These are phyloP conservation scores for Aradophagus sp. DNA, from an alignment of 1,140 invertebrate species.

Conservation along the genomic window DNA sequence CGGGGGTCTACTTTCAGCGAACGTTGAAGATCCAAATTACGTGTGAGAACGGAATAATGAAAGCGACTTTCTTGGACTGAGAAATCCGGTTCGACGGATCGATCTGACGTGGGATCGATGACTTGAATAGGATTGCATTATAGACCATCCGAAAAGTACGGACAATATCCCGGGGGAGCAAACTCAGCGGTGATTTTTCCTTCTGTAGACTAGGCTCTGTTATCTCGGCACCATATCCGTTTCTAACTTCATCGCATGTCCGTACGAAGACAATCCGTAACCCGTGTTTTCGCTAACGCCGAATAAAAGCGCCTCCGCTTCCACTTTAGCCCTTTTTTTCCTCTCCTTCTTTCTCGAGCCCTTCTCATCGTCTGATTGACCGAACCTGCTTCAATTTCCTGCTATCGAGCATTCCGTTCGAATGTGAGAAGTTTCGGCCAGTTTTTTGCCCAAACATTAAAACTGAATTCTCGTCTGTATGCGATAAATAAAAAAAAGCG, in stretches of 20 bases:
- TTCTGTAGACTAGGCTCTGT: slow-evolving; percentile 19
- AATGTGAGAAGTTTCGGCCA: slow-evolving; percentile 21
- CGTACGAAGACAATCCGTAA: slow-evolving; percentile 40
- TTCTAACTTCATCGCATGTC: slow-evolving; percentile 30
- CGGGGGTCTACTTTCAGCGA: slow-evolving; percentile 15
- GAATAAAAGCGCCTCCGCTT: slow-evolving; percentile 29
- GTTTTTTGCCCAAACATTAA: slow-evolving; percentile 44
- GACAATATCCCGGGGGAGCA: slow-evolving; percentile 54
- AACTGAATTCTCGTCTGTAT: slow-evolving; percentile 29
- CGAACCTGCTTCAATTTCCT: slow-evolving; percentile 37
- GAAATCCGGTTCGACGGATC: slow-evolving; percentile 36
- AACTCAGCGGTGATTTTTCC: slow-evolving; percentile 54
- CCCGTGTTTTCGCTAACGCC: slow-evolving; percentile 25
- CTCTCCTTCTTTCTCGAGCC: slow-evolving; percentile 14
- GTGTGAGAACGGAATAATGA: slow-evolving; percentile 20
- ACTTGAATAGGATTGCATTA: slow-evolving; percentile 56
- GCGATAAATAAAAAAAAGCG: slow-evolving; percentile 36
- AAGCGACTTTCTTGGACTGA: slow-evolving; percentile 25
- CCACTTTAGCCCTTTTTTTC: slow-evolving; percentile 21
- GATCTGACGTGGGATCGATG: slow-evolving; percentile 49
- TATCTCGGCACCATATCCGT: slow-evolving; percentile 21
- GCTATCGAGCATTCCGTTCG: slow-evolving; percentile 8
- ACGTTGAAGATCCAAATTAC: slow-evolving; percentile 21
- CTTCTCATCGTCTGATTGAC: slow-evolving; percentile 24
- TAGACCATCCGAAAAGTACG: slow-evolving; percentile 42